Evolutionary conservation across 2,113 vertebrate species (phyloP), one percentile per base, ranked within the genome.

Genomic region (Noturus placidus): DNA sequence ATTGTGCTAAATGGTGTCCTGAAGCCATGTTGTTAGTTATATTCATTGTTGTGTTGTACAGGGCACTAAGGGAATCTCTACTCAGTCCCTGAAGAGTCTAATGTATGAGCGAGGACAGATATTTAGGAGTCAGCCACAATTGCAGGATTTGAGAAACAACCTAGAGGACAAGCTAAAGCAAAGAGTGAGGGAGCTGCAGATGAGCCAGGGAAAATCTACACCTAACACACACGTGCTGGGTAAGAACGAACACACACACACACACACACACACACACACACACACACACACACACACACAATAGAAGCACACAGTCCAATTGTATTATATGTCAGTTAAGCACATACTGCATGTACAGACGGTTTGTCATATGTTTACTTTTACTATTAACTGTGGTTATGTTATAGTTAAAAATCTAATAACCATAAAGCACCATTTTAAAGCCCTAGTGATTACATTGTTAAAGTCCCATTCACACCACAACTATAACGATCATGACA

Each of bases 21-120:
- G 17, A 59, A 25, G 56, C 5, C 50, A 25, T 81, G 15, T 46
- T 81, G 15, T 46, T 42, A 72, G 5, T 86, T 46, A 61, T 27
- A 35, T 20, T 87, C 27, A 38, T 86, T 76, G 72, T 38, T 13
- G 3, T 78, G 33, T 8, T 67, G 25, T 57, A 27, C 57, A 96
- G 95, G 92, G 69, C 22, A 81, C 87, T 1, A 93, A 92, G 46
- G 93, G 94, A 86, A 94, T 95, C 61, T 69, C 95, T 0, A 30
- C 38, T 46, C 85, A 82, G 72, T 93, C 90, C 35, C 84, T 92
- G 59, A 90, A 70, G 83, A 92, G 77, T 10, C 85, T 96, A 84
- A 93, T 89, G 84, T 59, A 85, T 2, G 92, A 95, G 63, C 88
- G 90, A 59, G 91, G 93, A 42, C 93, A 92, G 90, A 92, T 87